Evolutionary conservation across 2,113 vertebrate genomes (phyloP), one percentile per base, ranked within the genome.

Genomic region (Uropsilus gracilis): DNA sequence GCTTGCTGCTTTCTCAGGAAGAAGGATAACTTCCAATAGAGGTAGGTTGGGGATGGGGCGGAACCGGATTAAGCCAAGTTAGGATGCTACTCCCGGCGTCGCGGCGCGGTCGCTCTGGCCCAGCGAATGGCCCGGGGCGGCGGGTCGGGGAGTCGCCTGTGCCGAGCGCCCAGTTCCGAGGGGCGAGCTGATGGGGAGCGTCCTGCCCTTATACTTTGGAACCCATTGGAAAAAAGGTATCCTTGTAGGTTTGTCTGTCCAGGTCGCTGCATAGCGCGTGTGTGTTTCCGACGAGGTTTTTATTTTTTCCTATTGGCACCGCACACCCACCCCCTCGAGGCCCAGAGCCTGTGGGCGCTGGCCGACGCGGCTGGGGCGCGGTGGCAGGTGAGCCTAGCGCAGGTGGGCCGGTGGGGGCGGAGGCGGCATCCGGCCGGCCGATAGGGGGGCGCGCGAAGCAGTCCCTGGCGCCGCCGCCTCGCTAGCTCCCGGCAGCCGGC

Each of bases 11-110:
- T 84, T 72, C 39, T 42, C 57, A 44, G 63, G 42, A 61, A 75
- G 82, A 64, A 92, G 10, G 55, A 82, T 59, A 97, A 98, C 95
- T 98, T 97, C 68, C 87, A 82, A 82, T 77, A 73, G 77, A 66
- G 8, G 53, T 12, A 55, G 63, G 64, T 2, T 42, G 34, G 18
- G 20, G 34, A 26, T n/a, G 39, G 7, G 34, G 7, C 11, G 26
- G 44, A 30, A 24, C 53, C 53, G 80, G 32, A 3, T 61, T 34
- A 39, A 68, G 53, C n/a, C 80, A 91, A 97, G 95, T 96, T 97
- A 32, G 28, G 11, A 5, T 6, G 50, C 0, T 61, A n/a, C 75
- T 48, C 13, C 17, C 6, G 86, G 82, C 53, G 82, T 77, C 48
- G 24, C 72, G 88, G 32, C 6, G 28, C 20, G 76, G n/a, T 69